Conservation (phyloP, 2,797 vertebrate genomes). For the Myripristis murdjan region DNA sequence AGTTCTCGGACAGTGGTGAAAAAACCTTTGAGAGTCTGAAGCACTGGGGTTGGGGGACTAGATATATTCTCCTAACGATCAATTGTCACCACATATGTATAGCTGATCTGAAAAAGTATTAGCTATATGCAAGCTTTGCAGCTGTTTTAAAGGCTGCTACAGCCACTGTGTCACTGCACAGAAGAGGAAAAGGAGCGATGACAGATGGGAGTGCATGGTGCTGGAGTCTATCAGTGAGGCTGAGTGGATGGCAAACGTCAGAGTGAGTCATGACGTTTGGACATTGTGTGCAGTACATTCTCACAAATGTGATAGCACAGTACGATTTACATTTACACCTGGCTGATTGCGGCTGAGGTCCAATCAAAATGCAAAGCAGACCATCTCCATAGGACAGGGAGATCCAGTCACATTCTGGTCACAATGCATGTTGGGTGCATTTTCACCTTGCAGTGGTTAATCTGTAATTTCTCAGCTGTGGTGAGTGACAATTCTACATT, state of each 20-base stretch:
- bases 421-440: neutral
- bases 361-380: neutral
- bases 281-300: conserved; percentile 18
- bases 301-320: conserved; percentile 25
- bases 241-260: neutral
- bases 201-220: neutral
- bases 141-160: neutral
- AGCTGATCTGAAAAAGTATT: no score
- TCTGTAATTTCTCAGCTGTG: no score
- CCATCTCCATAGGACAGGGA: conserved; percentile 1
- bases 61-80: no score
- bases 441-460: neutral
- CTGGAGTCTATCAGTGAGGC: conserved; percentile 8
- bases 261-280: conserved; percentile 1
- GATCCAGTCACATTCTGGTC: conserved; percentile 25
- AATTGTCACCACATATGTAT: no score
- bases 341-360: conserved; percentile 23
- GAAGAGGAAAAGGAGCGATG: neutral
- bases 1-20: no score
- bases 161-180: no score
- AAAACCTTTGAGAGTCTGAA: no score
- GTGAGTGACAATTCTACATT: no score
- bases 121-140: neutral
- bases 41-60: no score
- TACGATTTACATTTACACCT: conserved; percentile 26